Evolutionary conservation across 2,113 vertebrate genomes (phyloP).

Genomic region (Sciurus niger): DNA sequence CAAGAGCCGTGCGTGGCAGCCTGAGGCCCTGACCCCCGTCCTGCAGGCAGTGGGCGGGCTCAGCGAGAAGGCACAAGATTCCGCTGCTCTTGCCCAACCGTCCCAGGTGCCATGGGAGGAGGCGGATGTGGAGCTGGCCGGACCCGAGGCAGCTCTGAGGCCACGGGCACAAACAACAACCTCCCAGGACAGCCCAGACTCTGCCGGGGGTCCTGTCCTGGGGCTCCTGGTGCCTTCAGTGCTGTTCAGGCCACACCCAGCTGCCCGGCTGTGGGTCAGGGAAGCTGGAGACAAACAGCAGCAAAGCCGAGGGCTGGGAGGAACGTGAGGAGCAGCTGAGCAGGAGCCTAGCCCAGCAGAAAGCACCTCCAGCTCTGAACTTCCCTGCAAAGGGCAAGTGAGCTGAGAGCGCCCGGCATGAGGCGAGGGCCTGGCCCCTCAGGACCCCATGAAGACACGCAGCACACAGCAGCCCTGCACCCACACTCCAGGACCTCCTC

Average conservation of each 20-base stretch:
- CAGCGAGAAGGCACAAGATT: too few relatives aligned
- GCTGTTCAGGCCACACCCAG: neutral
- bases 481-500: neutral
- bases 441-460: accelerated
- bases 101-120: accelerated
- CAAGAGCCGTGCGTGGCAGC: accelerated
- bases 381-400: too few relatives aligned
- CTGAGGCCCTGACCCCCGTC: neutral
- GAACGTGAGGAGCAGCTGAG: neutral
- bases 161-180: neutral
- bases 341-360: neutral
- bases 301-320: neutral
- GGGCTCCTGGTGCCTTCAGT: neutral
- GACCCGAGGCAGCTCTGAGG: neutral
- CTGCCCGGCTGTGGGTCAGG: accelerated
- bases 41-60: neutral
- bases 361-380: neutral
- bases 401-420: neutral
- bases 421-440: accelerated
- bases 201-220: accelerated
- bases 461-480: accelerated
- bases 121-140: accelerated
- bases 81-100: neutral
- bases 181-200: neutral
- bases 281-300: neutral